These are phyloP conservation scores for Aplocera efformata DNA, from an alignment of 2,888 invertebrate genomes.

Conservation along the genomic window DNA sequence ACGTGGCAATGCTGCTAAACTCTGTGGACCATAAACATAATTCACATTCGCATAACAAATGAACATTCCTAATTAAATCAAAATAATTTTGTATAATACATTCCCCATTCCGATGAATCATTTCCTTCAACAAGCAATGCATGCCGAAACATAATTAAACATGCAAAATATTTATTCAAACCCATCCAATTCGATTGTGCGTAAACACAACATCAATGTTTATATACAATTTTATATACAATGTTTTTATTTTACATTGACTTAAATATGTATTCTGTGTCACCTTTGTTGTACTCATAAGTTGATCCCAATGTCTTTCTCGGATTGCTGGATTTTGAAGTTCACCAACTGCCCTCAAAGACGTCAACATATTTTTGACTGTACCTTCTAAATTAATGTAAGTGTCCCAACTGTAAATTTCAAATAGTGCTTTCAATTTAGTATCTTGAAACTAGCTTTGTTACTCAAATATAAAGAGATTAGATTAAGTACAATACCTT, in stretches of 20 bases:
- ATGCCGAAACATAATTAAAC: conserved; percentile 25
- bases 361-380: conserved; percentile 98
- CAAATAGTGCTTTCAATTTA: background rate
- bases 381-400: conserved; percentile 93
- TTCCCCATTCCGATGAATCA: conserved; percentile 28
- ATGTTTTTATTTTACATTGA: conserved; percentile 33
- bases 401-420: conserved; percentile 87
- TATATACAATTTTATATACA: conserved; percentile 49
- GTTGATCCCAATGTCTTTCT: conserved; percentile 97
- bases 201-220: conserved; percentile 28
- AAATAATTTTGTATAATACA: conserved; percentile 41
- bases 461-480: background rate
- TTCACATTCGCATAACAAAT: conserved; percentile 63
- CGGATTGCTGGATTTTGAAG: conserved; percentile 97
- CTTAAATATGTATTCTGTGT: conserved; percentile 32
- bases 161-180: conserved; percentile 30
- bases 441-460: background rate
- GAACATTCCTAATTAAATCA: conserved; percentile 27
- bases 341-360: conserved; percentile 95
- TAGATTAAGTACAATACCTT: conserved; percentile 44
- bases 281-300: conserved; percentile 97
- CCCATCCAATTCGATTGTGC: conserved; percentile 28
- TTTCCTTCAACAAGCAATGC: conserved; percentile 24
- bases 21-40: conserved; percentile 84
- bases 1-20: conserved; percentile 89